phyloP scores from a whole-genome alignment of 2,888 invertebrate genomes.

The Allophyes oxyacanthae region DNA sequence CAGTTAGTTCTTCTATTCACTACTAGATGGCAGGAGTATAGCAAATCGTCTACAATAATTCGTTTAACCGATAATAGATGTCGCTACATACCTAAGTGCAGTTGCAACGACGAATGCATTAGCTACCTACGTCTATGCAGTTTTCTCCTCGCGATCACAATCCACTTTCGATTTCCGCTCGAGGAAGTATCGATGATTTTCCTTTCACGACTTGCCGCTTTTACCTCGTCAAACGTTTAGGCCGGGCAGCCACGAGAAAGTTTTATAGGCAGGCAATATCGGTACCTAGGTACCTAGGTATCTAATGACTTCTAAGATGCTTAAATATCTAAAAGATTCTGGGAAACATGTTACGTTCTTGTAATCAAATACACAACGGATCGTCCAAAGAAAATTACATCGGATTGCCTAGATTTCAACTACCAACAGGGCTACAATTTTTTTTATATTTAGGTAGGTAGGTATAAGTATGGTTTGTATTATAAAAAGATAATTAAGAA shows the following conservation, averaged over 20 bases:
- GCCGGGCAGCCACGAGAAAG: slow-evolving; percentile 65
- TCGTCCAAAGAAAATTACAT: no score
- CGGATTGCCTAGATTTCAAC: no score
- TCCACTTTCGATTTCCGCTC: slow-evolving; percentile 87
- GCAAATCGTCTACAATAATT: slow-evolving; percentile 35
- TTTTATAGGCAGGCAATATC: slow-evolving; percentile 55
- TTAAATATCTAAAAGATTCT: slow-evolving; percentile 30
- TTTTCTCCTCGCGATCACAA: slow-evolving; percentile 79
- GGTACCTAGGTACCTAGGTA: slow-evolving; percentile 14
- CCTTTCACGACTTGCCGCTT: slow-evolving; percentile 83
- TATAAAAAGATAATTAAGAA: no score
- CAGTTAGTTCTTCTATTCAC: slow-evolving; percentile 27
- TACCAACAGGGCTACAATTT: no score
- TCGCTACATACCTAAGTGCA: slow-evolving; percentile 54
- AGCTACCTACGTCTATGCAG: slow-evolving; percentile 63
- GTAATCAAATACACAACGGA: no score
- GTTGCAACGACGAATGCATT: slow-evolving; percentile 36
- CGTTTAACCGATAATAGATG: slow-evolving; percentile 62
- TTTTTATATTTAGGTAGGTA: no score
- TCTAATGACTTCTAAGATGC: slow-evolving; percentile 3
- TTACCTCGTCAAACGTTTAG: slow-evolving; percentile 71
- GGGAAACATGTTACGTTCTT: slow-evolving; percentile 2
- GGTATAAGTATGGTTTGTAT: no score
- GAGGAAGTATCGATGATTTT: slow-evolving; percentile 85
- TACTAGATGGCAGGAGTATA: slow-evolving; percentile 68